Base-by-base conservation (phyloP, 1,140 invertebrate genomes). In the Hermetia illucens region DNA sequence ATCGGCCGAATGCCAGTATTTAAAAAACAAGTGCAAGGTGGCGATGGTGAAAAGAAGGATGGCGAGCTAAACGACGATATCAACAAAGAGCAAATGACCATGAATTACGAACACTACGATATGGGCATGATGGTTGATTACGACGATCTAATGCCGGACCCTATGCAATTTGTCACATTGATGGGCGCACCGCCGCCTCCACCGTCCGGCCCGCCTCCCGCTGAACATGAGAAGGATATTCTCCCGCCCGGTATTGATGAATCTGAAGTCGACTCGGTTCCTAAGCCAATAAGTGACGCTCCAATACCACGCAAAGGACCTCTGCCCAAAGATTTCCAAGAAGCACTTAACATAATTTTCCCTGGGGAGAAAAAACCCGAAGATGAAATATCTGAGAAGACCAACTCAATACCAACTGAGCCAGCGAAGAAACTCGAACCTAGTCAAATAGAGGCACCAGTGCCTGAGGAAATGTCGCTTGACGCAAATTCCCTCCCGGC, bases 321-420 rank as follows among this genome's bases (percentile, higher is more conserved):
- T 4, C 44, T 75, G 6, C 73, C 73, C 1, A 66, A 73, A 41
- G 78, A 80, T 58, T 61, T 81, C 32, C 76, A 79, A 45, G 76
- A 77, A 31, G 77, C 77, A 1, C 56, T 81, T 3, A 71, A 79
- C 46, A 79, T 81, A 5, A 78, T 81, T 38, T 81, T 79, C 43
- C 77, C 77, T 1, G 46, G 44, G 10, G 42, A 44, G 31, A 47
- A 52, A 35, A 53, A 55, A 20, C 43, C 38, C 19, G 27, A 39
- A 3, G 33, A 38, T 2, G 41, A 43, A 1, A 49, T 53, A 9
- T 42, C 25, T 13, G 12, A 31, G n/a, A n/a, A n/a, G n/a, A n/a
- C n/a, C n/a, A n/a, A n/a, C n/a, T n/a, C n/a, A n/a, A n/a, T n/a
- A n/a, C n/a, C n/a, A n/a, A n/a, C n/a, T n/a, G n/a, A n/a, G n/a